Evolutionary conservation across 2,113 vertebrate species (phyloP), one percentile per base, ranked within the genome.

Genomic region (Cinclus mexicanus): DNA sequence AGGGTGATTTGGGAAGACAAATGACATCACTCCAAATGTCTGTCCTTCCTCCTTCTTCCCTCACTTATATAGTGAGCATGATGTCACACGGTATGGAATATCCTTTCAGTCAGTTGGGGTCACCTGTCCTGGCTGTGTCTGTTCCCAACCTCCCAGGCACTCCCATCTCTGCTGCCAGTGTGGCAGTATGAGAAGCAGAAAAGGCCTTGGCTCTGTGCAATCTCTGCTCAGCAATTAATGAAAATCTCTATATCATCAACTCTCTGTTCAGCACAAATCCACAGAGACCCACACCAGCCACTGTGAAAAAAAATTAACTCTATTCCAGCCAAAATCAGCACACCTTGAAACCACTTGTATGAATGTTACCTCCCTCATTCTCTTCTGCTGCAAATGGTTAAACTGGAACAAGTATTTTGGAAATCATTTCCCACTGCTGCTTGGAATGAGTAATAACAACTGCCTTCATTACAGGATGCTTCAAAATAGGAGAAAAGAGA

Each of bases 131-230:
- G 28, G 14, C 25, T 69, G 8, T 46, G 72, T n/a, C 7, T 78
- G 18, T 28, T 47, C 24, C 19, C 28, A 69, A 0, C 11, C 15
- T 39, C 28, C 15, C 29, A 41, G 1, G 15, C 1, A 14, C 15
- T 15, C 19, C 15, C 19, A 12, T 4, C 6, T 7, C 16, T 16
- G 8, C 6, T 11, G 3, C 10, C n/a, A 63, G 28, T 1, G 1
- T 25, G 20, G 7, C 23, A 24, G 12, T 12, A 35, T 0, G 2
- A 37, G 1, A 86, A 39, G 11, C 9, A 53, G 12, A 78, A 47
- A 70, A 78, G 12, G 16, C 19, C 39, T 55, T 78, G 33, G 12
- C 15, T 53, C 12, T n/a, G 4, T n/a, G 23, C 3, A 5, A 63
- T 11, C 2, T 1, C n/a, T 47, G 24, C 9, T 55, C 16, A 79